Conservation (phyloP, 2,888 invertebrate species). For the Polyploca ridens region DNA sequence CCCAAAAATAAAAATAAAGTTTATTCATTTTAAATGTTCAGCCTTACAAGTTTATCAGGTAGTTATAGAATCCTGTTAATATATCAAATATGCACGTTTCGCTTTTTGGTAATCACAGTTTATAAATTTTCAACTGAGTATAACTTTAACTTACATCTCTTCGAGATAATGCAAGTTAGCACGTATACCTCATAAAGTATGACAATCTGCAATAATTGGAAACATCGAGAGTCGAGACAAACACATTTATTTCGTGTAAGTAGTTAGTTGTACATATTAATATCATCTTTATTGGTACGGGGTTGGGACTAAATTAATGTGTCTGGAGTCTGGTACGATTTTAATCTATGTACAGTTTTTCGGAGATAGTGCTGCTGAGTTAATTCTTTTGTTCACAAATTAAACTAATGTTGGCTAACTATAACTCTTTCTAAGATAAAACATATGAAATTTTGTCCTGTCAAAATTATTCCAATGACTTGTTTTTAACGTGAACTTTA, state of each 20-base stretch:
- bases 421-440: no score
- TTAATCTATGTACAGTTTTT: not conserved
- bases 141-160: not conserved
- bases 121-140: not conserved
- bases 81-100: not conserved
- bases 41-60: no score
- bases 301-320: not conserved
- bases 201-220: not conserved
- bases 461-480: no score
- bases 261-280: not conserved
- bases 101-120: not conserved
- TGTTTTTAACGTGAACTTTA: no score
- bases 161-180: not conserved
- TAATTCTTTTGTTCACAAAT: no score
- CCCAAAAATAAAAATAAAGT: no score
- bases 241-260: slow-evolving; percentile 1
- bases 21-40: no score
- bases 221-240: not conserved
- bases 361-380: no score
- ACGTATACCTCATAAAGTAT: not conserved
- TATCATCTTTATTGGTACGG: not conserved
- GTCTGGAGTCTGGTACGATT: not conserved
- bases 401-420: no score
- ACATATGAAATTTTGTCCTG: no score
- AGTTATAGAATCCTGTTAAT: no score